Percentiles rank a stretch among this genome's conserved stretches.
Conservation (phyloP, 2,113 vertebrate species). For the Eulacestoma nigropectus region DNA sequence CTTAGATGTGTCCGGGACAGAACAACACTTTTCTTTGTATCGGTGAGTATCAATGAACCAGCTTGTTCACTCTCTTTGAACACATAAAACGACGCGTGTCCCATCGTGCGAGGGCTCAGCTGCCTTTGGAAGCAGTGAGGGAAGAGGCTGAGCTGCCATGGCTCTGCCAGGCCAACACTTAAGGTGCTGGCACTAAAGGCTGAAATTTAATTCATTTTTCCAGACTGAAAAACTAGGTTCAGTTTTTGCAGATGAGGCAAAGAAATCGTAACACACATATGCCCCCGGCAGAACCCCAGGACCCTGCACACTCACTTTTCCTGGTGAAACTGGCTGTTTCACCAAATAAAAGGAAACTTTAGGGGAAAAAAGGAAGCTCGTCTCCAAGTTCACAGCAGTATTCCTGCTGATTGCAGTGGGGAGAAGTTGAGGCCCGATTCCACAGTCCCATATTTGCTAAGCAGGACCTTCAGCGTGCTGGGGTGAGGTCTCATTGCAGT, state of each 20-base stretch:
- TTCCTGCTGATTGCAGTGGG: not conserved
- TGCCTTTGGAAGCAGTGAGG: not conserved
- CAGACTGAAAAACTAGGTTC: not conserved
- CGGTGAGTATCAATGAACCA: not conserved
- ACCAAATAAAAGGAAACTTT: not conserved
- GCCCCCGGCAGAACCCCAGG: not conserved
- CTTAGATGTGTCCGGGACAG: not conserved
- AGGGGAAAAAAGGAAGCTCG: not conserved
- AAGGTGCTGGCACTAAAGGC: not conserved
- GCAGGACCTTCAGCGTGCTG: not conserved
- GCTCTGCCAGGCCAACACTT: not conserved
- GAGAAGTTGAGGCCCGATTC: not conserved
- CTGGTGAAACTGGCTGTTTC: not conserved
- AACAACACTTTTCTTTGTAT: not conserved
- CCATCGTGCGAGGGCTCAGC: rapidly evolving
- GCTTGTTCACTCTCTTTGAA: not conserved
- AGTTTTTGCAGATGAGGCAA: not conserved
- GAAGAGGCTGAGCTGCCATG: not conserved
- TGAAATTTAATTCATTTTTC: not conserved
- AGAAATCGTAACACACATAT: not conserved
- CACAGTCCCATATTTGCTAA: not conserved
- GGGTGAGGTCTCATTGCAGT: not conserved
- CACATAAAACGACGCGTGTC: rapidly evolving
- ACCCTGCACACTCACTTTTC: not conserved
- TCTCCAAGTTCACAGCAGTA: not conserved